phyloP scores from a whole-genome alignment of 2,113 vertebrate species.

The Calonectris borealis region DNA sequence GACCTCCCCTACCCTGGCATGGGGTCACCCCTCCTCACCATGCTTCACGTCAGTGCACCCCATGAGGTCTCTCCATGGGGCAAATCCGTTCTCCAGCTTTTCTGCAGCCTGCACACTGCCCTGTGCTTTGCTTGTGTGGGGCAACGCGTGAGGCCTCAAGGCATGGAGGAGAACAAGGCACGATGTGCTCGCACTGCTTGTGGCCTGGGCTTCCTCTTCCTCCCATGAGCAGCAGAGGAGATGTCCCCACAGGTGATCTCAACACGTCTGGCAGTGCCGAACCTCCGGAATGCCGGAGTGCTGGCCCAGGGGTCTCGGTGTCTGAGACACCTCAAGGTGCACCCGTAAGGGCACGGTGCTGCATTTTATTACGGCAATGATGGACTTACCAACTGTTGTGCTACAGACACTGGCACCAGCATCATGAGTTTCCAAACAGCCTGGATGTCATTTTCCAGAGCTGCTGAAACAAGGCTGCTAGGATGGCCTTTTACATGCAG shows the following conservation, averaged over 20 bases:
- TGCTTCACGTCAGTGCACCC: rapidly evolving
- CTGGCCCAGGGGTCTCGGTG: background rate
- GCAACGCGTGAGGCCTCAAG: background rate
- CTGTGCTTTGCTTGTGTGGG: rapidly evolving
- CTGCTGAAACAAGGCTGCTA: background rate
- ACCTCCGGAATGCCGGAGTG: background rate
- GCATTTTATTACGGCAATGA: rapidly evolving
- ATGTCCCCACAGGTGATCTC: background rate
- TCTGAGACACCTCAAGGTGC: background rate
- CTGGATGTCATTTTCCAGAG: background rate
- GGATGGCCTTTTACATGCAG: background rate
- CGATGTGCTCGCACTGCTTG: background rate
- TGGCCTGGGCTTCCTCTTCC: background rate
- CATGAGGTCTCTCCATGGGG: background rate
- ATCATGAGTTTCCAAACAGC: rapidly evolving
- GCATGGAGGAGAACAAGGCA: rapidly evolving
- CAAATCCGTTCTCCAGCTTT: background rate
- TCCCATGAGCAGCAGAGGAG: background rate
- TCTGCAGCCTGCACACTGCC: background rate
- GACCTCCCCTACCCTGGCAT: background rate
- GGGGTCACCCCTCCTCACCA: rapidly evolving
- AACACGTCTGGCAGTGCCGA: background rate
- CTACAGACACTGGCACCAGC: background rate
- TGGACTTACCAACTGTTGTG: background rate
- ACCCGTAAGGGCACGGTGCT: background rate